A percentile compares a stretch with the other conserved stretches of the same genome.
Evolutionary conservation across 2,797 vertebrate species (phyloP).

Genomic region (Natrix natrix): DNA sequence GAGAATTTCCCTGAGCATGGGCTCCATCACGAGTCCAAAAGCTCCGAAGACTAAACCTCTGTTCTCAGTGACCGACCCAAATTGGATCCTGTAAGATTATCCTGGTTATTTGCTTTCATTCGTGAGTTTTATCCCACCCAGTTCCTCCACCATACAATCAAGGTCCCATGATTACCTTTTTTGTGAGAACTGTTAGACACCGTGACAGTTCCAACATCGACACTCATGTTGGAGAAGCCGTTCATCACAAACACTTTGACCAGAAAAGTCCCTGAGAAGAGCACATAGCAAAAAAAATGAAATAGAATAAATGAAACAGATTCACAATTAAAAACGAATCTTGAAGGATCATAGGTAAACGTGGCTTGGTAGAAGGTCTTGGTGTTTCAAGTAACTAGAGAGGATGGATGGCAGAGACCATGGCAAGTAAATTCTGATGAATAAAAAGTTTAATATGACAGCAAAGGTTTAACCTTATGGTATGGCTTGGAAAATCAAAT

Average conservation of each 20-base stretch:
- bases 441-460: neutral
- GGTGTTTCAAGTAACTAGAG: neutral
- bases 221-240: constrained; percentile 74
- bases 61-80: neutral
- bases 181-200: constrained; percentile 65
- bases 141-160: too few relatives aligned
- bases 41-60: neutral
- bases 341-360: too few relatives aligned
- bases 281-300: neutral
- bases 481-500: neutral
- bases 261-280: constrained; percentile 73
- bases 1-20: too few relatives aligned
- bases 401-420: neutral
- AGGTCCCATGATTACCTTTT: constrained; percentile 43
- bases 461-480: neutral
- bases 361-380: neutral
- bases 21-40: neutral
- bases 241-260: constrained; percentile 80
- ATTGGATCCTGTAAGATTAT: neutral
- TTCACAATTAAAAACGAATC: neutral
- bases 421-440: neutral
- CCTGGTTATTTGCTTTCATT: neutral
- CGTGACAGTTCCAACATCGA: constrained; percentile 76
- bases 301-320: neutral
- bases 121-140: neutral